phyloP scores from a whole-genome alignment of 2,888 invertebrate species.

The Pseudococcus longispinus region DNA sequence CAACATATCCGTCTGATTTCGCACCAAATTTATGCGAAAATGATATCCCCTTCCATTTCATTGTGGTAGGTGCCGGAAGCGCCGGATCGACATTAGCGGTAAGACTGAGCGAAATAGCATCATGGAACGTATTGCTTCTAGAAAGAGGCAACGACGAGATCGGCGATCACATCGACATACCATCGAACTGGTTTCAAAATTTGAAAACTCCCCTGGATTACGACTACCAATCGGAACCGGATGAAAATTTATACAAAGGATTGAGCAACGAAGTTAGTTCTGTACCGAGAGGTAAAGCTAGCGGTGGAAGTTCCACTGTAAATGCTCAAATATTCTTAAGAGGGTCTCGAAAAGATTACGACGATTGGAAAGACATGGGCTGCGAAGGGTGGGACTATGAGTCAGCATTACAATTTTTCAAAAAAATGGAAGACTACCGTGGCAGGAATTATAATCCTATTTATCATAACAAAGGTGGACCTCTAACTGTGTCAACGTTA shows the following conservation, averaged over 20 bases:
- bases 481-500: background rate
- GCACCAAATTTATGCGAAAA: background rate
- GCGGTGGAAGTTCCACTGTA: background rate
- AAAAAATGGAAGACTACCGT: constrained; percentile 22
- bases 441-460: background rate
- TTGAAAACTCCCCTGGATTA: constrained; percentile 48
- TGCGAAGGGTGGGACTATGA: constrained; percentile 45
- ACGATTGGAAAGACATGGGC: constrained; percentile 21
- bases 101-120: constrained; percentile 64
- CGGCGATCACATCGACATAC: constrained; percentile 64
- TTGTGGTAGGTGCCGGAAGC: constrained; percentile 63
- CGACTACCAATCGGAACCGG: constrained; percentile 32
- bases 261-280: background rate
- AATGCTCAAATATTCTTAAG: constrained; percentile 13
- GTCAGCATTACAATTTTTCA: background rate
- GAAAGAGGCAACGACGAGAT: constrained; percentile 67
- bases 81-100: constrained; percentile 67
- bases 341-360: background rate
- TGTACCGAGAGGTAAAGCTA: background rate
- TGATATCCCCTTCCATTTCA: constrained; percentile 59
- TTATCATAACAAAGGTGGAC: constrained; percentile 7
- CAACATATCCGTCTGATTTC: constrained; percentile 3
- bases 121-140: constrained; percentile 66
- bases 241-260: constrained; percentile 33
- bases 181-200: constrained; percentile 59